A percentile compares a stretch with the other conserved stretches of the same genome.
phyloP scores from a whole-genome alignment of 1,140 invertebrate species.

The Drosophila cardini region DNA sequence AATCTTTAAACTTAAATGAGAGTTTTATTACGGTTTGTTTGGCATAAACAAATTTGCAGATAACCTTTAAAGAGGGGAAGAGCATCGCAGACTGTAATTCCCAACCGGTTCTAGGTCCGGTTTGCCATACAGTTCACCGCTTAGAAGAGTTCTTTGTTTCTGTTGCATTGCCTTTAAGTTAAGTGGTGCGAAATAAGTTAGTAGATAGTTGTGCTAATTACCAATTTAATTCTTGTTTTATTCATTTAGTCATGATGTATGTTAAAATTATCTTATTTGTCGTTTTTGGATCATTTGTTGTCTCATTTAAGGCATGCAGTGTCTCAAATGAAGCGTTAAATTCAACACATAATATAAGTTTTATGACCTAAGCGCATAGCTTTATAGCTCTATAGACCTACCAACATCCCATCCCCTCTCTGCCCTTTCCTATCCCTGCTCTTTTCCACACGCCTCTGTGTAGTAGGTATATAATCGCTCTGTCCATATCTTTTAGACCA shows the following conservation, averaged over 20 bases:
- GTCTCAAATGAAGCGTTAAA: constrained; percentile 64
- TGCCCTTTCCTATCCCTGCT: not conserved
- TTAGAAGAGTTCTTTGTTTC: constrained; percentile 15
- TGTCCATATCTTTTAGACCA: constrained; percentile 23
- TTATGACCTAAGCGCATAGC: constrained; percentile 52
- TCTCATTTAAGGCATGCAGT: constrained; percentile 32
- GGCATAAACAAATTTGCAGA: too few species aligned
- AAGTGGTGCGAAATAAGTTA: not conserved
- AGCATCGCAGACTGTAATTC: too few species aligned
- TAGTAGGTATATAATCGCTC: not conserved
- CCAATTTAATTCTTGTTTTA: constrained; percentile 1
- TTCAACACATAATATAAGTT: constrained; percentile 74
- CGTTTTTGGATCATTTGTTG: constrained; percentile 24
- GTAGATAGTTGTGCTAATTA: not conserved
- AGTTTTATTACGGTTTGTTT: too few species aligned
- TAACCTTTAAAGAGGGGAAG: too few species aligned
- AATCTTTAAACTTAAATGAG: too few species aligned
- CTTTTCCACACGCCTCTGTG: too few species aligned
- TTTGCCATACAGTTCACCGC: not conserved
- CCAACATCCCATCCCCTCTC: constrained; percentile 9
- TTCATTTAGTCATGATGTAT: constrained; percentile 11
- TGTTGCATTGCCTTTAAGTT: not conserved
- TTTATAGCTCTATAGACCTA: constrained; percentile 54
- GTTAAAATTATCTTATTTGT: constrained; percentile 1
- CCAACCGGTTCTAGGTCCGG: constrained; percentile 43